Evolutionary conservation across 2,888 invertebrate species (phyloP).

Genomic region (Lepidocyrtinus sp.): DNA sequence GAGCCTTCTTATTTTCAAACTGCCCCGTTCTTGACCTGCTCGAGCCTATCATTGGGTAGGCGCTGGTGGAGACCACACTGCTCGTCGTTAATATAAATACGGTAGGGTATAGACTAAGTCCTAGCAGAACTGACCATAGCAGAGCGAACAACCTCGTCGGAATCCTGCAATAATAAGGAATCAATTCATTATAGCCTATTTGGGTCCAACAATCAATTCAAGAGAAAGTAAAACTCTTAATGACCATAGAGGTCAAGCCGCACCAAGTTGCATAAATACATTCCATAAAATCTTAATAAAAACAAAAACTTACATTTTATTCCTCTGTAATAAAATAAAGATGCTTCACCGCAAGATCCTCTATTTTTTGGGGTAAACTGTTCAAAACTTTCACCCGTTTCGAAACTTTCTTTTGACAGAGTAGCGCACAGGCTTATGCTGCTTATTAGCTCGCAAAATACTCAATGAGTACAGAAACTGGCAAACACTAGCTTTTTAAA

Average conservation of each 20-base stretch:
- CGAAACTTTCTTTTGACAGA: constrained; percentile 5
- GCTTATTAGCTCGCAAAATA: background rate
- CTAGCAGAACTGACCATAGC: constrained; percentile 11
- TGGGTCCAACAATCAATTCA: background rate
- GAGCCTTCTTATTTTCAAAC: constrained; percentile 29
- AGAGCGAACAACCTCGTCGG: constrained; percentile 22
- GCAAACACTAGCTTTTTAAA: constrained; percentile 5
- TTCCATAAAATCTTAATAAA: background rate
- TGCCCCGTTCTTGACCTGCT: constrained; percentile 19
- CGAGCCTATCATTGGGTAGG: constrained; percentile 24
- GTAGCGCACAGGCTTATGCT: background rate
- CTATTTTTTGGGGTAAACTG: background rate
- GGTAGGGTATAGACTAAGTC: constrained; percentile 15
- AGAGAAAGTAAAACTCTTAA: constrained; percentile 8
- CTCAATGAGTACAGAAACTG: background rate
- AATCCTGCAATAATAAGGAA: constrained; percentile 6
- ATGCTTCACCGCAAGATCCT: background rate
- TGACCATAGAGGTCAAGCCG: background rate
- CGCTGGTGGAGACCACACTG: background rate
- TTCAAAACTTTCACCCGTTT: background rate
- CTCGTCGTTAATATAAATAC: background rate
- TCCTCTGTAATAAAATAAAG: background rate
- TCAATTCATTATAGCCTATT: too few relatives aligned
- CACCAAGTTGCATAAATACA: background rate
- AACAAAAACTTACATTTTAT: constrained; percentile 1